phyloP scores from a whole-genome alignment of 2,797 vertebrate species.

The Hydrophis major region DNA sequence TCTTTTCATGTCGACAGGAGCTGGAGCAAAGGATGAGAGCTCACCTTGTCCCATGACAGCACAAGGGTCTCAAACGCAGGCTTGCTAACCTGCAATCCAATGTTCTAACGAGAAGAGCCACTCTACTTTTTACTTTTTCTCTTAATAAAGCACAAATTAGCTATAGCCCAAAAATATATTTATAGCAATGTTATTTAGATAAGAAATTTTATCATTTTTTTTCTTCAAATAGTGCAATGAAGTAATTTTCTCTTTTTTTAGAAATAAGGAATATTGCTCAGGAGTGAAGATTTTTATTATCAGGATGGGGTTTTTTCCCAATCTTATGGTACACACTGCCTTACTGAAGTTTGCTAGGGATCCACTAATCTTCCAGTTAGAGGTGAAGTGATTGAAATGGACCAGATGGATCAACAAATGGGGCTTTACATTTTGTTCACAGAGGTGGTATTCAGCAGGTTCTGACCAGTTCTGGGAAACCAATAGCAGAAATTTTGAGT shows the following conservation, averaged over 20 bases:
- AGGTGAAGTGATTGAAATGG: neutral
- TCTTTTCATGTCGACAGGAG: neutral
- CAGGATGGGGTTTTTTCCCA: neutral
- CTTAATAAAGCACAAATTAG: neutral
- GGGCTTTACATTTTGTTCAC: neutral
- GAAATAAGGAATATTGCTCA: slow-evolving; percentile 21
- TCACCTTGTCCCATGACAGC: neutral
- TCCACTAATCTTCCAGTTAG: neutral
- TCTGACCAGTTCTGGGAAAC: too few relatives aligned
- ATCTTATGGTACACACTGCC: neutral
- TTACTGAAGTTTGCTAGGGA: neutral
- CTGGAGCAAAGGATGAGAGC: neutral
- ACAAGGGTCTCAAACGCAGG: neutral
- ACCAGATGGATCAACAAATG: neutral
- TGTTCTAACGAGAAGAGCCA: neutral
- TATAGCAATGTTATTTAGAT: slow-evolving; percentile 29
- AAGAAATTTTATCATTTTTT: slow-evolving; percentile 11
- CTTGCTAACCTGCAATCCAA: neutral
- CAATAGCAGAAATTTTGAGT: too few relatives aligned
- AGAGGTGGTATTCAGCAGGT: too few relatives aligned
- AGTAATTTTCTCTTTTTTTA: neutral
- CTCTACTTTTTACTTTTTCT: neutral
- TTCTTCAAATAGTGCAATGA: neutral
- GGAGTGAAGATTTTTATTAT: neutral
- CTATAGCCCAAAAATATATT: neutral